These are phyloP conservation scores for Pedionomus torquatus DNA, from an alignment of 2,113 vertebrate species.

Conservation along the genomic window DNA sequence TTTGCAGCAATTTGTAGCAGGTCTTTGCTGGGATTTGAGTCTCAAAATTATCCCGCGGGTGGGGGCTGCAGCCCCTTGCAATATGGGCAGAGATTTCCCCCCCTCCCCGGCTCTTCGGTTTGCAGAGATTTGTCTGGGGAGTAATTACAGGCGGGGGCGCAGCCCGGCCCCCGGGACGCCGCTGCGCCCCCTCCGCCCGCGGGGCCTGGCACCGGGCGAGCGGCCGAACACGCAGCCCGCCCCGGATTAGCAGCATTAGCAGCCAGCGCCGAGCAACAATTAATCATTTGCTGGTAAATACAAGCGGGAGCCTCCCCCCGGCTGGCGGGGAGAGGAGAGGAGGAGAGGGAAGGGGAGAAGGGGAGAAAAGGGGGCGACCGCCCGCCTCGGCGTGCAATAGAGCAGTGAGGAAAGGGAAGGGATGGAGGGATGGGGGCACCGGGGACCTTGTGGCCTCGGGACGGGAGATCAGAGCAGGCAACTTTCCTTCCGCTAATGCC, in stretches of 20 bases:
- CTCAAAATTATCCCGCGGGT: slow-evolving; percentile 81
- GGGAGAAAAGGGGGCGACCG: no score
- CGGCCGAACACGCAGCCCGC: slow-evolving; percentile 39
- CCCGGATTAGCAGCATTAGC: slow-evolving; percentile 69
- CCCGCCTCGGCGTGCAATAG: not conserved
- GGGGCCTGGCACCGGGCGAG: slow-evolving; percentile 48
- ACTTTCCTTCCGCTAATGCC: slow-evolving; percentile 48
- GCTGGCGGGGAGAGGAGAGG: not conserved
- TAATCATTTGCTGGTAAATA: slow-evolving; percentile 65
- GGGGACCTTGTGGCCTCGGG: slow-evolving; percentile 12
- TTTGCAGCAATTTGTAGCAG: slow-evolving; percentile 84
- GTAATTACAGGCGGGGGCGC: slow-evolving; percentile 42
- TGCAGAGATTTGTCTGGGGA: slow-evolving; percentile 56
- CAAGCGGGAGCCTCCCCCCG: not conserved
- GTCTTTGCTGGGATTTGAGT: slow-evolving; percentile 83
- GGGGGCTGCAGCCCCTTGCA: slow-evolving; percentile 61
- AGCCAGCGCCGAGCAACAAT: slow-evolving; percentile 43
- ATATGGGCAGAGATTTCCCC: slow-evolving; percentile 62
- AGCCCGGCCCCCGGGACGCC: not conserved
- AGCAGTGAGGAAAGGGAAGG: not conserved
- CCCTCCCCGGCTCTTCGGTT: not conserved
- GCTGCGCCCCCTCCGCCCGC: not conserved
- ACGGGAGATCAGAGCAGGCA: slow-evolving; percentile 15
- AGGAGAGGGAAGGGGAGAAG: not conserved
- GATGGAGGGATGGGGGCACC: not conserved